Evolutionary conservation across 2,113 vertebrate genomes (phyloP).

Genomic region (Oenanthe melanoleuca): DNA sequence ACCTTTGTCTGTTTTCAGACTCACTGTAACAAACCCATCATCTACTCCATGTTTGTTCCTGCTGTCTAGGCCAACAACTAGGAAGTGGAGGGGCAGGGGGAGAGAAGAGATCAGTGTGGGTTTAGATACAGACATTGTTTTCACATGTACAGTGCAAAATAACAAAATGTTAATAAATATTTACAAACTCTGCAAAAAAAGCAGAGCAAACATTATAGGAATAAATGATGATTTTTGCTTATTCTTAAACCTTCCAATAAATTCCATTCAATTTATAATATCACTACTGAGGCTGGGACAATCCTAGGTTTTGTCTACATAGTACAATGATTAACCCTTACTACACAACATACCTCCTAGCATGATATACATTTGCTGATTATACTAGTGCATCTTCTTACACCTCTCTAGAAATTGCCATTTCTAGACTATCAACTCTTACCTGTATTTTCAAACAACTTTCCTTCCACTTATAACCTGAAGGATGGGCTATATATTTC

Average conservation of each 20-base stretch:
- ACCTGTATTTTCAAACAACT: background rate
- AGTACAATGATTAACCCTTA: background rate
- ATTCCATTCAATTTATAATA: background rate
- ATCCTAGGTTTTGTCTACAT: background rate
- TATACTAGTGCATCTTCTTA: background rate
- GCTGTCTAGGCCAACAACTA: conserved; percentile 82
- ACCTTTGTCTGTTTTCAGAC: conserved; percentile 93
- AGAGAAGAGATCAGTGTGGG: background rate
- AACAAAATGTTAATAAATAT: background rate
- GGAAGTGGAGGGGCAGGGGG: background rate
- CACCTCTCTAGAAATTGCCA: background rate
- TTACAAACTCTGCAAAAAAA: background rate
- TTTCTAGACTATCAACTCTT: background rate
- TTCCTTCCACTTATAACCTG: background rate
- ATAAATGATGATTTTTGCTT: background rate
- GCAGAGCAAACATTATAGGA: background rate
- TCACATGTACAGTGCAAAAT: background rate
- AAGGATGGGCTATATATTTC: background rate
- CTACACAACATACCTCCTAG: background rate
- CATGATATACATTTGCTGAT: background rate
- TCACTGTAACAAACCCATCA: conserved; percentile 93
- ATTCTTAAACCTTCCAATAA: background rate
- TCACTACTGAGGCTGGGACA: background rate
- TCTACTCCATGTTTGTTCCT: conserved; percentile 85
- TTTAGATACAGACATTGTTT: background rate